Evolutionary conservation across 1,140 invertebrate species (phyloP).

Genomic region (Reticulitermes speratus): DNA sequence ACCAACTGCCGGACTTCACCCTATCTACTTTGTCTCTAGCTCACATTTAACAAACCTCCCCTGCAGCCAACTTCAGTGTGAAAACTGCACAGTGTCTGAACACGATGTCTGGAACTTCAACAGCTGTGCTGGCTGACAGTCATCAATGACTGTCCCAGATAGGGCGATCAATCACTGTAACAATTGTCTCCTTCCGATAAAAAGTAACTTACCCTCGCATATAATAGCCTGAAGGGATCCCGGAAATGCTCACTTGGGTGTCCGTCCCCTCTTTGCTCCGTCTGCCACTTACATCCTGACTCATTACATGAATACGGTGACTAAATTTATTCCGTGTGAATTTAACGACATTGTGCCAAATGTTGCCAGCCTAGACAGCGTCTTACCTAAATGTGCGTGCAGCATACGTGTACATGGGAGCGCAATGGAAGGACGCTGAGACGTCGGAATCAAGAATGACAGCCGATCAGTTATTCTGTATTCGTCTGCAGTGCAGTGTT

Average conservation of each 20-base stretch:
- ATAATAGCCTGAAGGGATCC: conserved; percentile 10
- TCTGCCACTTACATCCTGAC: neutral
- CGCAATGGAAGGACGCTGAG: too few species aligned
- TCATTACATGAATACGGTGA: neutral
- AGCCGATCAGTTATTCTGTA: too few species aligned
- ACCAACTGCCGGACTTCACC: neutral
- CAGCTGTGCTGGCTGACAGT: neutral
- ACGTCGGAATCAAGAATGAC: too few species aligned
- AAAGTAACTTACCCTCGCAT: neutral
- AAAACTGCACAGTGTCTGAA: neutral
- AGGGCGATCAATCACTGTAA: neutral
- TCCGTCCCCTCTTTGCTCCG: neutral
- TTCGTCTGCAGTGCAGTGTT: too few species aligned
- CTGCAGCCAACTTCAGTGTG: neutral
- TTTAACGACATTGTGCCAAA: neutral
- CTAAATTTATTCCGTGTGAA: neutral
- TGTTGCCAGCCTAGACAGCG: neutral
- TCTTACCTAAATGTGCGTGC: too few species aligned
- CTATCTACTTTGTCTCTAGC: neutral
- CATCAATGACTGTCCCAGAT: neutral
- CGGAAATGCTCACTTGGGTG: neutral
- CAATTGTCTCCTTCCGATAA: neutral
- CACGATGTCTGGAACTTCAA: neutral
- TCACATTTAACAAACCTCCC: neutral
- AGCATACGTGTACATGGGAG: too few species aligned